phyloP scores from a whole-genome alignment of 2,113 vertebrate genomes.

The Rhineura floridana region DNA sequence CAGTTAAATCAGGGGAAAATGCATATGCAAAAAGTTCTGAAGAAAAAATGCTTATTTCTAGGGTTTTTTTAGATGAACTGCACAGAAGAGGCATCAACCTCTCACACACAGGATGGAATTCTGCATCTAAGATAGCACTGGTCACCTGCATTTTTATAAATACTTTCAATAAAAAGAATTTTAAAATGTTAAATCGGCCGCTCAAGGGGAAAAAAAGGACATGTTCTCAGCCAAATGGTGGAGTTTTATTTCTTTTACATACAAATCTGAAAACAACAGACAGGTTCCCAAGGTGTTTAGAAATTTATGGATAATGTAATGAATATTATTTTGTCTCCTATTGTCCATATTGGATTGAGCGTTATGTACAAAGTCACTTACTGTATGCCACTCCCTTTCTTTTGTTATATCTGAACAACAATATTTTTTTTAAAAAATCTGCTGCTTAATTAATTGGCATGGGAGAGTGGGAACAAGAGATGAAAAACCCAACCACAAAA shows the following conservation, averaged over 20 bases:
- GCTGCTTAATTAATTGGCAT: background rate
- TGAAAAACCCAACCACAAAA: background rate
- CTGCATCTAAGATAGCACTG: background rate
- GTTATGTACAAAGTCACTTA: no score
- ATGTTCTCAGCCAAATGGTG: no score
- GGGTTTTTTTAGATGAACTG: background rate
- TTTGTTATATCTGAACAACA: no score
- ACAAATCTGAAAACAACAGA: no score
- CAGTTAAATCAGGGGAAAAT: background rate
- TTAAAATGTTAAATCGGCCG: background rate
- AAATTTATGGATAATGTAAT: no score
- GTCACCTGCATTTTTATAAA: background rate
- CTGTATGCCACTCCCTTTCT: no score
- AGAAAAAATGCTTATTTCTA: background rate
- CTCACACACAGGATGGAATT: background rate
- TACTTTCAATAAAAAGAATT: background rate
- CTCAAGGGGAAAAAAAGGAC: no score
- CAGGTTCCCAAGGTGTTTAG: no score
- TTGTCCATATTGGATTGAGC: no score
- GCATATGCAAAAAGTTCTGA: background rate
- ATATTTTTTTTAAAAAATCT: no score
- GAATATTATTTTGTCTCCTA: no score
- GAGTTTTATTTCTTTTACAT: no score
- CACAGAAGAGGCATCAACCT: background rate
- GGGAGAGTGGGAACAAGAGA: background rate